Evolutionary conservation across 92 coral and sea anemone species (phyloP).

Genomic region (Plumapathes pennacea): DNA sequence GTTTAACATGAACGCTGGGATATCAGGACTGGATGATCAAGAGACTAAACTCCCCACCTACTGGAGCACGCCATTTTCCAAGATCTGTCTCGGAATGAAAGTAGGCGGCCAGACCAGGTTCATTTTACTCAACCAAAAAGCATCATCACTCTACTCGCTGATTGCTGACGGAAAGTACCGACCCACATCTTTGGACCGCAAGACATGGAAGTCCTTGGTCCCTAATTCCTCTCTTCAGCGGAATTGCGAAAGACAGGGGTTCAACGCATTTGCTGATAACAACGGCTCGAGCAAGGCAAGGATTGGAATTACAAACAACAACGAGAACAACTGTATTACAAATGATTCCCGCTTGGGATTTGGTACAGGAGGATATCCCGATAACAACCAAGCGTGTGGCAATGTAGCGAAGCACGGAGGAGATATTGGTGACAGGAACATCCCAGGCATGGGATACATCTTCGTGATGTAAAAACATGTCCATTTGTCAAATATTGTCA

Average conservation of each 20-base stretch:
- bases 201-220: slow-evolving; percentile 1
- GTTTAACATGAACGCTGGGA: background rate
- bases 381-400: background rate
- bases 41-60: slow-evolving; percentile 11
- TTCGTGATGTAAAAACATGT: no score
- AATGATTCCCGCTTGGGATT: slow-evolving; percentile 8
- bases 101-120: background rate
- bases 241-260: background rate
- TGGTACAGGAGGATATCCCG: slow-evolving; percentile 6
- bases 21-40: background rate
- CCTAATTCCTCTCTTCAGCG: slow-evolving; percentile 4
- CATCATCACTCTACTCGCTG: slow-evolving; percentile 2
- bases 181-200: background rate
- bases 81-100: slow-evolving; percentile 2
- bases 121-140: background rate
- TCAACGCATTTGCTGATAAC: background rate
- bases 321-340: background rate
- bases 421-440: slow-evolving; percentile 1
- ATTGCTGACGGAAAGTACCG: background rate
- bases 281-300: background rate
- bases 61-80: slow-evolving; percentile 1
- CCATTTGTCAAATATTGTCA: no score
- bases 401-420: slow-evolving; percentile 3
- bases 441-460: slow-evolving; percentile 1
- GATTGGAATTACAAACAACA: slow-evolving; percentile 1